phyloP scores from a whole-genome alignment of 2,113 vertebrate genomes.

The Percopsis transmontana region DNA sequence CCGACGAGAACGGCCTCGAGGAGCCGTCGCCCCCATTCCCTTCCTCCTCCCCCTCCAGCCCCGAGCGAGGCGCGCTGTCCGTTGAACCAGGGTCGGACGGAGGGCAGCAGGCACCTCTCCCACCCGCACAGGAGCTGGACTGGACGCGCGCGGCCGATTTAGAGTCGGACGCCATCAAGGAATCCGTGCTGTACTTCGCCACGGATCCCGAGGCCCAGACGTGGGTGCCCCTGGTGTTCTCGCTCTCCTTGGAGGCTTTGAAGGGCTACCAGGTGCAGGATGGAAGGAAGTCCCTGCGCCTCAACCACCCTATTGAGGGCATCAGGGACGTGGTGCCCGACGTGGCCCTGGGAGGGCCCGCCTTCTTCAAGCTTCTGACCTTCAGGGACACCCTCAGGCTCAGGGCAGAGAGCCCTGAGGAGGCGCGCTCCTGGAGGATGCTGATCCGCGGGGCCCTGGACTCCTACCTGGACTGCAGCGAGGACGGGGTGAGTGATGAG shows the following conservation, averaged over 20 bases:
- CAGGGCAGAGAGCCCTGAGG: conserved; percentile 79
- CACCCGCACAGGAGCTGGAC: conserved; percentile 50
- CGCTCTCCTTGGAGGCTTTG: conserved; percentile 86
- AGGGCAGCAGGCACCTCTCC: conserved; percentile 20
- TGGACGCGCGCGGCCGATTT: conserved; percentile 78
- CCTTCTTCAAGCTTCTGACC: conserved; percentile 90
- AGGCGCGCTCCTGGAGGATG: conserved; percentile 85
- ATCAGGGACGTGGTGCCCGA: conserved; percentile 92
- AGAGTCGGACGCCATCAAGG: conserved; percentile 89
- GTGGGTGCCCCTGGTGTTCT: conserved; percentile 82
- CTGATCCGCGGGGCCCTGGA: conserved; percentile 86
- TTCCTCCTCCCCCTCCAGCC: conserved; percentile 48
- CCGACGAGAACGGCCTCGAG: conserved; percentile 56
- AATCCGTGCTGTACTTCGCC: conserved; percentile 84
- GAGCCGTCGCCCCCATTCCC: not conserved
- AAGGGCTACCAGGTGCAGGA: conserved; percentile 83
- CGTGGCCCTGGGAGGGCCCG: conserved; percentile 83
- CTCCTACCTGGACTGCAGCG: conserved; percentile 85
- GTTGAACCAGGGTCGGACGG: conserved; percentile 11
- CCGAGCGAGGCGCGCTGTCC: not conserved
- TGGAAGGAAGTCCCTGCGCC: conserved; percentile 77
- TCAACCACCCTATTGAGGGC: conserved; percentile 79
- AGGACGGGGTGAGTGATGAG: conserved; percentile 69
- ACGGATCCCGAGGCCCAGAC: conserved; percentile 77
- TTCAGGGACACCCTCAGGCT: conserved; percentile 84